These are phyloP conservation scores for Pseudeuparius sepicola DNA, from an alignment of 2,888 invertebrate species.

Conservation along the genomic window DNA sequence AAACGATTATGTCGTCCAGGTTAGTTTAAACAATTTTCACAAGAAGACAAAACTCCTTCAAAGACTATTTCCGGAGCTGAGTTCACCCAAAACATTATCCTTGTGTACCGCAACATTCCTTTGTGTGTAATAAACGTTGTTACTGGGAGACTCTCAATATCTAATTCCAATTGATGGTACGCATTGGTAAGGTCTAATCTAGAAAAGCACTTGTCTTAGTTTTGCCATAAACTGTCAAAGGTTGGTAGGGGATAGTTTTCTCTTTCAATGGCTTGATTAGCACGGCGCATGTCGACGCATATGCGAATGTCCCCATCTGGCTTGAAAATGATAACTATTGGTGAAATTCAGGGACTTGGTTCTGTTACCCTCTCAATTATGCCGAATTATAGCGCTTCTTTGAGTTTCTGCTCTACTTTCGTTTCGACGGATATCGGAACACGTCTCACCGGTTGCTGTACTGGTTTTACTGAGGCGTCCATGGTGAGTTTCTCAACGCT, in stretches of 20 bases:
- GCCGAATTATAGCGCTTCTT: constrained; percentile 22
- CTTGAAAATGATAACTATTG: constrained; percentile 29
- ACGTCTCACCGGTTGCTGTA: constrained; percentile 19
- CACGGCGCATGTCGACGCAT: constrained; percentile 32
- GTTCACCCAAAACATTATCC: constrained; percentile 33
- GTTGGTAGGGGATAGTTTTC: no score
- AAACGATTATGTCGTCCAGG: constrained; percentile 28
- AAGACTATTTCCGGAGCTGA: constrained; percentile 28
- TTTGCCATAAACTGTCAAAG: constrained; percentile 23
- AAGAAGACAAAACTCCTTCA: constrained; percentile 26
- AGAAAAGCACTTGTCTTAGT: constrained; percentile 26
- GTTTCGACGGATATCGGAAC: constrained; percentile 19
- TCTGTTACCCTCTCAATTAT: constrained; percentile 31
- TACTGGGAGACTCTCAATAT: constrained; percentile 17
- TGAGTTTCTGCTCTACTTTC: constrained; percentile 20
- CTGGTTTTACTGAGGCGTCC: constrained; percentile 18
- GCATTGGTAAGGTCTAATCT: constrained; percentile 23
- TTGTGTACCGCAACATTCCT: constrained; percentile 29
- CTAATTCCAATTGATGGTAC: no score
- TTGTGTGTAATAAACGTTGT: constrained; percentile 23
- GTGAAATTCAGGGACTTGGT: constrained; percentile 31
- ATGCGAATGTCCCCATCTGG: constrained; percentile 26
- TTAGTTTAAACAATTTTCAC: constrained; percentile 28
- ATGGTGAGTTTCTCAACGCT: constrained; percentile 19
- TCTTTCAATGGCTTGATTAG: constrained; percentile 32